phyloP scores from a whole-genome alignment of 2,113 vertebrate species.

The Pelecanoides urinatrix region DNA sequence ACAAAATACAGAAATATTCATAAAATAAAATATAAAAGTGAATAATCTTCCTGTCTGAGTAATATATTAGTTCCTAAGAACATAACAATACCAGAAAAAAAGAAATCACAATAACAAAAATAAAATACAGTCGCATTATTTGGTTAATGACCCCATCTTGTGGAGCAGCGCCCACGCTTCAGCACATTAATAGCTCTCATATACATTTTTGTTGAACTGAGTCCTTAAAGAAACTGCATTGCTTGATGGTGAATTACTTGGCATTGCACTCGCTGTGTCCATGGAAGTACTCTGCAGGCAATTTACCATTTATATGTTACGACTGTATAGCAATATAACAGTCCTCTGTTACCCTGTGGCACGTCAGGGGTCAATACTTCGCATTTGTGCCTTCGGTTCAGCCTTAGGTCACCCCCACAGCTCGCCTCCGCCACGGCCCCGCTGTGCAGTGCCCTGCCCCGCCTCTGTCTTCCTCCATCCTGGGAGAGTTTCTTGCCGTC shows the following conservation, averaged over 20 bases:
- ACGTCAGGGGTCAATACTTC: neutral
- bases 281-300: neutral
- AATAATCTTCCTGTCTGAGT: neutral
- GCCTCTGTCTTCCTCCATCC: no score
- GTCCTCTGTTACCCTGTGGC: neutral
- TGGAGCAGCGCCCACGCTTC: neutral
- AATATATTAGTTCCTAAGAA: conserved; percentile 11
- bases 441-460: neutral
- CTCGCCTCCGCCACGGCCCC: accelerated
- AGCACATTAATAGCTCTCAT: neutral
- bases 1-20: neutral
- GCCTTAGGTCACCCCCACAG: neutral
- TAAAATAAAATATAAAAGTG: conserved; percentile 36
- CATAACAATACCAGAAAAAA: neutral
- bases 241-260: neutral
- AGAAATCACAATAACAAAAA: neutral
- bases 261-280: neutral
- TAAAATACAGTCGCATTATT: neutral
- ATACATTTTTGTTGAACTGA: neutral
- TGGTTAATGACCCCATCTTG: conserved; percentile 4
- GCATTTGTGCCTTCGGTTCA: neutral
- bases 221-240: neutral
- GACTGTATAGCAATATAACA: accelerated
- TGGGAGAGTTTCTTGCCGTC: neutral
- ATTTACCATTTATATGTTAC: accelerated